These are phyloP conservation scores for Calycopis cecrops DNA, from an alignment of 1,140 invertebrate genomes.

Conservation along the genomic window DNA sequence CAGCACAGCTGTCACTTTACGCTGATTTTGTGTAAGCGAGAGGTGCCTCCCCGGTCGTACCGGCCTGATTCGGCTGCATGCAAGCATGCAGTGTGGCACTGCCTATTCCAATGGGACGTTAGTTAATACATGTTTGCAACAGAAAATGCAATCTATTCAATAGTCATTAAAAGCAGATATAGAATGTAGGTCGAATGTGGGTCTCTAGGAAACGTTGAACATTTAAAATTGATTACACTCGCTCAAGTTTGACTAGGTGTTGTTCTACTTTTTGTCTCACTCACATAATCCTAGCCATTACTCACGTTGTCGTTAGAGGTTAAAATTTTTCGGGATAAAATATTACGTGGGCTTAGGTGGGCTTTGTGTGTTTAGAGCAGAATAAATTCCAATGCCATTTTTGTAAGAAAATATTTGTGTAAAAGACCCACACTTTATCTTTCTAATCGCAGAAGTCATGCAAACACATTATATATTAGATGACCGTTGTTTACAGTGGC, in stretches of 20 bases:
- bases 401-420: slow-evolving; percentile 2
- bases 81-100: too few species aligned
- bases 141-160: too few species aligned
- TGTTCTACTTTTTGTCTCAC: slow-evolving; percentile 39
- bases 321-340: slow-evolving; percentile 5
- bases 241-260: slow-evolving; percentile 35
- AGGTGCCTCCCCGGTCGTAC: too few species aligned
- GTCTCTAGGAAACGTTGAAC: slow-evolving; percentile 26
- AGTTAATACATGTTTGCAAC: too few species aligned
- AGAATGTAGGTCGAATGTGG: slow-evolving; percentile 6
- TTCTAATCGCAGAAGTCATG: too few species aligned
- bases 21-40: too few species aligned
- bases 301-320: slow-evolving; percentile 19
- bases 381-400: neutral
- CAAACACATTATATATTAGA: too few species aligned
- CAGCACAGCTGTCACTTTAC: too few species aligned
- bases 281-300: slow-evolving; percentile 35
- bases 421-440: neutral
- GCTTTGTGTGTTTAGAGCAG: neutral
- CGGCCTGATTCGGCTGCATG: too few species aligned
- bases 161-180: neutral
- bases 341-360: neutral
- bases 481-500: too few species aligned
- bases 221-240: slow-evolving; percentile 38
- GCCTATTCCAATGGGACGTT: too few species aligned